Conservation (phyloP, 1,140 invertebrate genomes). For the Luehdorfia chinensis region DNA sequence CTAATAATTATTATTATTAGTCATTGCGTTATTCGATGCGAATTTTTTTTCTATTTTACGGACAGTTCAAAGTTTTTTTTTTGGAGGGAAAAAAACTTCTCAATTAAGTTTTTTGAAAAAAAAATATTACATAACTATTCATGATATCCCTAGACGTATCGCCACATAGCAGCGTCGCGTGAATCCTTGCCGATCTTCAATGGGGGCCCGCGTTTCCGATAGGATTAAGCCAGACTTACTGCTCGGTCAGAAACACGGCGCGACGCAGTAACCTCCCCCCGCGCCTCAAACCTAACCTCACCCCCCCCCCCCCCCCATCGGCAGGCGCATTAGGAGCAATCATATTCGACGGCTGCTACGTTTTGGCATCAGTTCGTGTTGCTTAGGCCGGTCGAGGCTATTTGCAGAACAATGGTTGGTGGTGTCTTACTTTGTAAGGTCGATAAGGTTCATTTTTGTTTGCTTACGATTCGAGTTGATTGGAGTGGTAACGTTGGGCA, state of each 20-base stretch:
- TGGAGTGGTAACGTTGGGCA: constrained; percentile 23
- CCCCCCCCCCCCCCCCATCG: constrained; percentile 30
- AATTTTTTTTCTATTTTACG: too few species aligned
- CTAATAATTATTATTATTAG: too few species aligned
- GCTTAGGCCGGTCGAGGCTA: constrained; percentile 59
- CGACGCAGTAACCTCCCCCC: constrained; percentile 49
- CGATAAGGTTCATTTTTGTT: constrained; percentile 40
- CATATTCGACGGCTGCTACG: constrained; percentile 72
- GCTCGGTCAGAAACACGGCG: constrained; percentile 71
- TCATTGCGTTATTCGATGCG: too few species aligned
- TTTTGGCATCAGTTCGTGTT: constrained; percentile 72
- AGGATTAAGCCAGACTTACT: constrained; percentile 76
- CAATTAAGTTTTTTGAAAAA: too few species aligned
- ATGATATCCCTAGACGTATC: constrained; percentile 41
- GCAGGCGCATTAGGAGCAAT: constrained; percentile 70
- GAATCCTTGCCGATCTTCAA: constrained; percentile 62
- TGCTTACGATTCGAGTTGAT: constrained; percentile 24
- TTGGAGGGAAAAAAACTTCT: too few species aligned
- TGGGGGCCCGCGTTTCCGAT: constrained; percentile 72
- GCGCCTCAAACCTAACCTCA: constrained; percentile 30
- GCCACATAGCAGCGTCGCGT: constrained; percentile 24
- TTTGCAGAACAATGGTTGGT: constrained; percentile 69
- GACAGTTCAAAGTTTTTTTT: too few species aligned
- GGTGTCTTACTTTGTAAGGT: constrained; percentile 63
- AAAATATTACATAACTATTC: too few species aligned